Conservation (phyloP, 2,113 vertebrate genomes). For the Formicarius rufipectus region DNA sequence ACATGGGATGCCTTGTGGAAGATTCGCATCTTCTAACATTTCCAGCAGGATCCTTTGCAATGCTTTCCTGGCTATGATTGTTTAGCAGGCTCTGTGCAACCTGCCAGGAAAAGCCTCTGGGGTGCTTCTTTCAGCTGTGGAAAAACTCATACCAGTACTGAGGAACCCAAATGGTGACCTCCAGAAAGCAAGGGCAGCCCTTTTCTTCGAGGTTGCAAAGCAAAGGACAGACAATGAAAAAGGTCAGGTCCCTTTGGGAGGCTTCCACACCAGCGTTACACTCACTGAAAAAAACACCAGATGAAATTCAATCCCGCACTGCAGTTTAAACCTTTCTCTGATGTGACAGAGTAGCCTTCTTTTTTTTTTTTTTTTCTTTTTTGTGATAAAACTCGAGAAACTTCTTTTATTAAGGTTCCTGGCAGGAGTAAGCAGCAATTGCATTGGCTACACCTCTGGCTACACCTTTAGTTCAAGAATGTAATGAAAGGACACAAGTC, state of each 20-base stretch:
- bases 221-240: background rate
- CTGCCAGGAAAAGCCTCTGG: constrained; percentile 47
- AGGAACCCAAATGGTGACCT: background rate
- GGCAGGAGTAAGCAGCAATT: background rate
- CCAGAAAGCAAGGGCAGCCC: background rate
- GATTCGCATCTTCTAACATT: constrained; percentile 62
- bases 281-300: background rate
- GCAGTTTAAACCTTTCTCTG: background rate
- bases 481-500: background rate
- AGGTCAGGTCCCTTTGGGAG: background rate
- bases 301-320: background rate
- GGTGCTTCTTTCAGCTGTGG: background rate
- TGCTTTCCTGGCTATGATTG: constrained; percentile 12
- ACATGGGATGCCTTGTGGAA: constrained; percentile 62
- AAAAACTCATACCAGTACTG: background rate
- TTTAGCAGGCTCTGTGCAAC: background rate
- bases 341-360: background rate
- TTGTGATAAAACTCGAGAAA: background rate
- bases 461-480: background rate
- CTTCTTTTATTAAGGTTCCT: background rate
- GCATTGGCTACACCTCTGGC: background rate
- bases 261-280: background rate
- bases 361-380: background rate
- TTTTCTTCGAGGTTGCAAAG: background rate
- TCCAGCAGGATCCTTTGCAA: constrained; percentile 54